These are phyloP conservation scores for Girardinus metallicus DNA, from an alignment of 2,797 vertebrate species.

Conservation along the genomic window DNA sequence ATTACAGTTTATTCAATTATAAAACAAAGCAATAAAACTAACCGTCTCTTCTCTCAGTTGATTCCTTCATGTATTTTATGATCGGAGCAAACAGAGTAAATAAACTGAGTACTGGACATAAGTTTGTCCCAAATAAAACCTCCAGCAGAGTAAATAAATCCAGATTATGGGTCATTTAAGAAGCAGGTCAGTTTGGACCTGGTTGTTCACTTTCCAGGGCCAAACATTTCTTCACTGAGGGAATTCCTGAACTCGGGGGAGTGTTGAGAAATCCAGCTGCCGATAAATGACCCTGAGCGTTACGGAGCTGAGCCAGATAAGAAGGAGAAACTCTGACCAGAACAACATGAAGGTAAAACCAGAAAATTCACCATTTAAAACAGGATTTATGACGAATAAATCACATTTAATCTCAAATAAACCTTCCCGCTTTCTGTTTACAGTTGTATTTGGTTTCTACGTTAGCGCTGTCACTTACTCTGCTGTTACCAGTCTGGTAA, in stretches of 20 bases:
- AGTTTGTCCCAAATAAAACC: neutral
- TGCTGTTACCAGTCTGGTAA: constrained; percentile 59
- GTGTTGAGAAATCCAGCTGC: constrained; percentile 45
- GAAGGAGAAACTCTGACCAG: constrained; percentile 8
- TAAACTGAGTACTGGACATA: constrained; percentile 13
- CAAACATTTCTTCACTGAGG: constrained; percentile 43
- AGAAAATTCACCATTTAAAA: neutral
- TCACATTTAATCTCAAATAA: neutral
- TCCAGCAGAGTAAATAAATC: neutral
- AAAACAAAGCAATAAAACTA: neutral
- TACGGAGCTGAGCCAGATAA: constrained; percentile 16
- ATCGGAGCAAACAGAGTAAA: constrained; percentile 2
- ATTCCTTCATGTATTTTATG: neutral
- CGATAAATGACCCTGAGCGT: constrained; percentile 35
- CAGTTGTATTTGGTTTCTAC: constrained; percentile 43
- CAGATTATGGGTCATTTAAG: neutral
- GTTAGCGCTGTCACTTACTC: constrained; percentile 40
- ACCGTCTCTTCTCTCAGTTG: neutral
- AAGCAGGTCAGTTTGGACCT: neutral
- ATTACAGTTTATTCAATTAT: neutral
- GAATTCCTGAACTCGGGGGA: constrained; percentile 50
- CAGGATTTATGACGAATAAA: neutral
- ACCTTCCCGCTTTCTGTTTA: neutral
- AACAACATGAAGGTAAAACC: constrained; percentile 72
- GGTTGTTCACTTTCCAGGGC: too few species aligned